A percentile compares a stretch with the other conserved stretches of the same genome.
These are phyloP conservation scores for Ectobius pallidus DNA, from an alignment of 2,888 invertebrate species.

Conservation along the genomic window DNA sequence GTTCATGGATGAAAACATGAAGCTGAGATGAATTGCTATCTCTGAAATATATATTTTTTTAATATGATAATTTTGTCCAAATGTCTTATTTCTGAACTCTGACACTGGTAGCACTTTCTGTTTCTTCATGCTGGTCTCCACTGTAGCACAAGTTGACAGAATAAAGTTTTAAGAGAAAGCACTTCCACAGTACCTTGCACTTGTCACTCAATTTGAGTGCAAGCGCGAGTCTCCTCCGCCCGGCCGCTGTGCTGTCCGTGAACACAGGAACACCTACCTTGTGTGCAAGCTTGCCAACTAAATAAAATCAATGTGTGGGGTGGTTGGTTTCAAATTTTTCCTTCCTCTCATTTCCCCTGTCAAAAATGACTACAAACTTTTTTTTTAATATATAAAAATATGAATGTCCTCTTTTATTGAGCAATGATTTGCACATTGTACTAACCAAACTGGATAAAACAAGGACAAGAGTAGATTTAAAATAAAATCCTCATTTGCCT, in stretches of 20 bases:
- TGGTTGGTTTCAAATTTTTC: conserved; percentile 8
- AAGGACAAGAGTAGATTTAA: conserved; percentile 6
- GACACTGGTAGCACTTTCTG: neutral
- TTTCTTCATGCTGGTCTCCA: conserved; percentile 8
- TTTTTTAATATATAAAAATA: conserved; percentile 41
- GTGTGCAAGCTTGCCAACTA: conserved; percentile 17
- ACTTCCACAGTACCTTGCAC: conserved; percentile 74
- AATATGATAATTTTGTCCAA: neutral
- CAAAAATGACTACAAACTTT: conserved; percentile 23
- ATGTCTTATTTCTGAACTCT: conserved; percentile 13
- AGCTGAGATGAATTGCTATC: conserved; percentile 16
- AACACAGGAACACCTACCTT: conserved; percentile 59
- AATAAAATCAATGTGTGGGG: conserved; percentile 5
- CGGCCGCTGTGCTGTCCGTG: conserved; percentile 53
- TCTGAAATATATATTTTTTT: neutral
- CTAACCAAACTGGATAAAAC: conserved; percentile 26
- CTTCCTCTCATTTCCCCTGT: neutral
- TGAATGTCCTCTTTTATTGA: conserved; percentile 43
- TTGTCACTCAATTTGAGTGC: conserved; percentile 79
- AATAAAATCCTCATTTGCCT: conserved; percentile 7
- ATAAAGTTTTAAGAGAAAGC: conserved; percentile 29
- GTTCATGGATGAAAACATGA: conserved; percentile 29
- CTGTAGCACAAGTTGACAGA: neutral
- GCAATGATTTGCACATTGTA: conserved; percentile 33
- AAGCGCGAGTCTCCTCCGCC: conserved; percentile 68